phyloP scores from a whole-genome alignment of 2,113 vertebrate species.

The Notechis scutatus region DNA sequence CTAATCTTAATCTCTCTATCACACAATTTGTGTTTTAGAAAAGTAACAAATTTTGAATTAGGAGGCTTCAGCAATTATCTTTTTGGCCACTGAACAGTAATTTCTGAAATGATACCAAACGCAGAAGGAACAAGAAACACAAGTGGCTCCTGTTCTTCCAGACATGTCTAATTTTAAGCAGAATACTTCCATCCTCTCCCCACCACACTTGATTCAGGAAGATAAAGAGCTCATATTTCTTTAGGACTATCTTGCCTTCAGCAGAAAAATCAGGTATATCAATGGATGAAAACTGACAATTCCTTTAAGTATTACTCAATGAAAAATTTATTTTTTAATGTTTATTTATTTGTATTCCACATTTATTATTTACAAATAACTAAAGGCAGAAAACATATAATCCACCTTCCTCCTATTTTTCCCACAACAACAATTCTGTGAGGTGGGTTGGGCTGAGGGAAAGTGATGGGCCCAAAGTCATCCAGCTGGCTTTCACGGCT shows the following conservation, averaged over 20 bases:
- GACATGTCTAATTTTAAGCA: not conserved
- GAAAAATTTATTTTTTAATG: not conserved
- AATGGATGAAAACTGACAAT: not conserved
- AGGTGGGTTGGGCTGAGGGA: not conserved
- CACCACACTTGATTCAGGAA: not conserved
- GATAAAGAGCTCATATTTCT: not conserved
- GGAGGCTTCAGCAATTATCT: not conserved
- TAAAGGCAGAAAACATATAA: not conserved
- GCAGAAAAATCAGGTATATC: not conserved
- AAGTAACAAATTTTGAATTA: not conserved
- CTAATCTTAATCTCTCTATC: not conserved
- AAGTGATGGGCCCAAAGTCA: not conserved
- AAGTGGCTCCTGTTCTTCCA: not conserved
- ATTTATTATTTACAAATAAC: not conserved
- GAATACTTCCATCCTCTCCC: not conserved
- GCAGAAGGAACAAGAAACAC: not conserved
- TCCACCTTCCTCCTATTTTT: not conserved
- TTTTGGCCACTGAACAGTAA: not conserved
- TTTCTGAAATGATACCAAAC: not conserved
- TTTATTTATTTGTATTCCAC: not conserved
- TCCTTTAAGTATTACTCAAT: not conserved
- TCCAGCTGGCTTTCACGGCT: not conserved
- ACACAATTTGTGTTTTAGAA: not conserved
- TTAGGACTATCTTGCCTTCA: not conserved
- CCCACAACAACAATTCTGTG: not conserved